Evolutionary conservation across 2,797 vertebrate species (phyloP).

Genomic region (Lutjanus campechanus): DNA sequence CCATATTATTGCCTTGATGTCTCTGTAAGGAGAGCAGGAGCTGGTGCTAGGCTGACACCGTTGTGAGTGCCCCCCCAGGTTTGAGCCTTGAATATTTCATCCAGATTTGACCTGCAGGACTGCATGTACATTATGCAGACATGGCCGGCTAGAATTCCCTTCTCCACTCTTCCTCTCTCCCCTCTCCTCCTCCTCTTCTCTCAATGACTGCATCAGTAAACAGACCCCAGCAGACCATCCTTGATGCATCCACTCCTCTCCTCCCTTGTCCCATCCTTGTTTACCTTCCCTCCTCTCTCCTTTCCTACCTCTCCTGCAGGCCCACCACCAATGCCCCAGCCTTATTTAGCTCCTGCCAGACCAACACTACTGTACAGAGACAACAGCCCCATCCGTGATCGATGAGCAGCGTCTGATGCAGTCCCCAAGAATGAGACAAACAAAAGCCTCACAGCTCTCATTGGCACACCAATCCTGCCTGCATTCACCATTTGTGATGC

Average conservation of each 20-base stretch:
- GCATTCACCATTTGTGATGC: conserved; percentile 10
- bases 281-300: conserved; percentile 65
- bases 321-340: conserved; percentile 61
- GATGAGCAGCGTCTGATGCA: conserved; percentile 82
- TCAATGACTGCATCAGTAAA: conserved; percentile 85
- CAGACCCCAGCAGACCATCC: conserved; percentile 80
- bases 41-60: conserved; percentile 50
- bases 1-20: conserved; percentile 54
- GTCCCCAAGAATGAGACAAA: conserved; percentile 77
- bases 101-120: conserved; percentile 78
- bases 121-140: conserved; percentile 77
- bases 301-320: conserved; percentile 58
- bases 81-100: conserved; percentile 67
- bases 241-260: conserved; percentile 71
- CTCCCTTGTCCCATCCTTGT: conserved; percentile 74
- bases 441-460: conserved; percentile 63
- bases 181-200: conserved; percentile 38
- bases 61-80: conserved; percentile 48
- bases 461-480: conserved; percentile 39
- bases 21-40: conserved; percentile 59
- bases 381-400: conserved; percentile 80
- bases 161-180: conserved; percentile 41
- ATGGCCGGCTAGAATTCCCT: conserved; percentile 64
- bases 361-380: conserved; percentile 76
- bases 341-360: conserved; percentile 76